phyloP scores from a whole-genome alignment of 2,797 vertebrate species.

The Darevskia mixta region DNA sequence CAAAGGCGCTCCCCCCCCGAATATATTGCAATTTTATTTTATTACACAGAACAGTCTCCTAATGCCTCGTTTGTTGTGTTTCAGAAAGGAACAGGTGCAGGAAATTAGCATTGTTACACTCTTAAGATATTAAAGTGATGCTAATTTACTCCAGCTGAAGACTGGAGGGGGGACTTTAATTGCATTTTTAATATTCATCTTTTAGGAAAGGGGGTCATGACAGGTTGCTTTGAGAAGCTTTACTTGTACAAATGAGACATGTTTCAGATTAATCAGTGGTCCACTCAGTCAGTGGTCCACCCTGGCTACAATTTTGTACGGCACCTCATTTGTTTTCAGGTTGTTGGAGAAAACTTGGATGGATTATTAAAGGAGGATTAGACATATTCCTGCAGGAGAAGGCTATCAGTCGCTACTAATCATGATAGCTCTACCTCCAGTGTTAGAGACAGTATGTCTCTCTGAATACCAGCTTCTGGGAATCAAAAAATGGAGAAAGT shows the following conservation, averaged over 20 bases:
- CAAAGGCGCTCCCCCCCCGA: not conserved
- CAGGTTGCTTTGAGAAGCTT: not conserved
- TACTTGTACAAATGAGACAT: not conserved
- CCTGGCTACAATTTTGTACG: not conserved
- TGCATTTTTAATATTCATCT: not conserved
- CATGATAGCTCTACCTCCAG: no score
- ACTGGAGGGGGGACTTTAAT: not conserved
- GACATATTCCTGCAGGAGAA: no score
- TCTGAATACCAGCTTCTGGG: no score
- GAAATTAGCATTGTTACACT: not conserved
- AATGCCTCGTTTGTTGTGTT: conserved; percentile 23
- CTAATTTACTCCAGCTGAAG: not conserved
- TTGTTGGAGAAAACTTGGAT: not conserved
- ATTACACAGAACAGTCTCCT: not conserved
- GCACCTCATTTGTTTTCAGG: not conserved
- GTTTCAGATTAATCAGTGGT: not conserved
- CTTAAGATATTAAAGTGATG: not conserved
- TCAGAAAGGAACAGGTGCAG: not conserved
- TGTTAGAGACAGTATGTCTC: no score
- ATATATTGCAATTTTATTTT: not conserved
- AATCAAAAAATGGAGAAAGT: no score
- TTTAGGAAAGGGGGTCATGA: not conserved
- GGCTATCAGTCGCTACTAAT: no score
- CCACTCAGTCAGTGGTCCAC: not conserved
- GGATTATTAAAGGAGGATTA: no score